Conservation (phyloP, 2,113 vertebrate species). For the Seriola dumerili region DNA sequence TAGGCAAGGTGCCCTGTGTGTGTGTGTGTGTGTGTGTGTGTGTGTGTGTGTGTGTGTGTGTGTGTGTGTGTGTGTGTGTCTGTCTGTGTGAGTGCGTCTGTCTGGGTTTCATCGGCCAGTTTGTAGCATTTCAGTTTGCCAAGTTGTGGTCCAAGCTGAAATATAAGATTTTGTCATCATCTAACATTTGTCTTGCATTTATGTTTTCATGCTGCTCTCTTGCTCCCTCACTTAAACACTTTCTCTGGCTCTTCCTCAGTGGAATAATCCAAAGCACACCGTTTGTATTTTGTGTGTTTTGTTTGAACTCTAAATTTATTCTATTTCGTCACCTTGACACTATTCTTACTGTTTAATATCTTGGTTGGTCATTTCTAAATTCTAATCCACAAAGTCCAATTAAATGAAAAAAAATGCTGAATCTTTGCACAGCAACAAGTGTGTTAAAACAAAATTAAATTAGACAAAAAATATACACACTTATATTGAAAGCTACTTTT, state of each 20-base stretch:
- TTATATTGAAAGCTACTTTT: background rate
- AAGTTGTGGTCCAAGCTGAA: constrained; percentile 30
- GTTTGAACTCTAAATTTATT: background rate
- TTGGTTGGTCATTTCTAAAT: background rate
- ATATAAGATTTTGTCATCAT: constrained; percentile 35
- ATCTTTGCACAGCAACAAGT: background rate
- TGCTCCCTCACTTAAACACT: background rate
- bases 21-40: constrained; percentile 27
- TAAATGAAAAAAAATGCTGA: background rate
- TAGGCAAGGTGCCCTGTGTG: constrained; percentile 59
- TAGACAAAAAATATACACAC: background rate
- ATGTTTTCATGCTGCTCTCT: background rate
- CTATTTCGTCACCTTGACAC: background rate
- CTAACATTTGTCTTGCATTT: constrained; percentile 35
- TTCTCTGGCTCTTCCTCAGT: background rate
- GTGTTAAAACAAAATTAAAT: background rate
- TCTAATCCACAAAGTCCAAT: background rate
- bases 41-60: constrained; percentile 24
- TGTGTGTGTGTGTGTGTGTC: constrained; percentile 18
- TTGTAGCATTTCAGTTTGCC: constrained; percentile 21
- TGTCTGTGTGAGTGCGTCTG: background rate
- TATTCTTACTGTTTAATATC: background rate
- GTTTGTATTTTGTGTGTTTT: background rate
- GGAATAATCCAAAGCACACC: constrained; percentile 15
- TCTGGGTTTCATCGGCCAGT: constrained; percentile 43